Evolutionary conservation across 2,113 vertebrate species (phyloP), one percentile per base, ranked within the genome.

Genomic region (Ellobius talpinus): DNA sequence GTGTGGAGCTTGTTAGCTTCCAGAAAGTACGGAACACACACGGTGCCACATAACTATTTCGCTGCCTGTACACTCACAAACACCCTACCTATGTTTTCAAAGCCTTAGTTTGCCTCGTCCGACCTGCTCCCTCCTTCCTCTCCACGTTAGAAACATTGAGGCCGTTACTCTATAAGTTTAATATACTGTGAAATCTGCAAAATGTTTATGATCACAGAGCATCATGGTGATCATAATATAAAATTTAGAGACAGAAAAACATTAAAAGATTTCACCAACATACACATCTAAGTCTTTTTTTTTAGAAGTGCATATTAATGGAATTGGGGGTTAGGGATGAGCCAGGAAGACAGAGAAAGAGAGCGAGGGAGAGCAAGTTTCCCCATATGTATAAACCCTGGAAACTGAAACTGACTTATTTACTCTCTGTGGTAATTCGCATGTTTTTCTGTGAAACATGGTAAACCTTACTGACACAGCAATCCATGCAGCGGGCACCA

Each of bases 1-100:
- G 90, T 90, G 86, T 65, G 42, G 88, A 63, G 81, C 82, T 94
- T 87, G 63, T 96, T 92, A 87, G 89, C 96, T 96, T 96, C 86
- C 81, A 87, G 81, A 96, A 82, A 74, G 72, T 96, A 96, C 95
- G 92, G 96, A 97, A 97, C 96, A 87, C 90, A 90, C 96, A 97
- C 90, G 13, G 3, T 2, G 19, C 92, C 65, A 14, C 84, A 92
- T 95, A 97, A 97, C 81, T 82, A 92, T 82, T 77, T 77, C 65
- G 76, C 66, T 88, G 92, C 96, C 92, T 89, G 96, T 84, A 93
- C 84, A 82, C 29, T 93, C 87, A 47, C 94, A 95, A 79, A 82
- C 90, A 77, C 65, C 66, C 85, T 52, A 66, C 72, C 88, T 89
- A 85, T 82, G 77, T 90, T 90, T 88, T 61, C 90, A 66, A 78